Evolutionary conservation across 64 coral and sea anemone species (phyloP).

Genomic region (Acropora yongei): DNA sequence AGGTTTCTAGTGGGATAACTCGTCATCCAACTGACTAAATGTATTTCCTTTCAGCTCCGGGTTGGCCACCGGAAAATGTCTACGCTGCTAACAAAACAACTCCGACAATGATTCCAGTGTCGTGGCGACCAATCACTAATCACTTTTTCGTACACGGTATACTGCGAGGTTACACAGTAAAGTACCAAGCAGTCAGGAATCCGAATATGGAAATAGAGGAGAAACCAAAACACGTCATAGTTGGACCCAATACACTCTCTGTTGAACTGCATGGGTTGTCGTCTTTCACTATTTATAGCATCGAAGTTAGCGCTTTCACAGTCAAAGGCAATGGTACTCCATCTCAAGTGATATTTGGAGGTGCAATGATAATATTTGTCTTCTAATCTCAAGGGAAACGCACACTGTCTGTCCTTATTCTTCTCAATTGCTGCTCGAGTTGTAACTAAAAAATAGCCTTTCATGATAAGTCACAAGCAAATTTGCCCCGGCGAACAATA

Average conservation of each 20-base stretch:
- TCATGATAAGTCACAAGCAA: no score
- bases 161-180: slow-evolving; percentile 84
- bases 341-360: slow-evolving; percentile 64
- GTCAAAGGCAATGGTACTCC: slow-evolving; percentile 63
- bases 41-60: slow-evolving; percentile 67
- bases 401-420: not conserved
- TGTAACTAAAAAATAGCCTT: no score
- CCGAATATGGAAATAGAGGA: slow-evolving; percentile 57
- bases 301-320: slow-evolving; percentile 82
- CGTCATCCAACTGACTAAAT: not conserved
- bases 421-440: not conserved
- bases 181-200: slow-evolving; percentile 56
- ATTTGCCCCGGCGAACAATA: no score
- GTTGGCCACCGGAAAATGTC: slow-evolving; percentile 86
- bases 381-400: not conserved
- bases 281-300: slow-evolving; percentile 79
- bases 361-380: slow-evolving; percentile 19
- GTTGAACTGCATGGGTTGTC: slow-evolving; percentile 48
- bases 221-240: slow-evolving; percentile 11
- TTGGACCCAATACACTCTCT: slow-evolving; percentile 47
- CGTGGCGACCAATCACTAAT: slow-evolving; percentile 88
- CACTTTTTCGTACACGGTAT: slow-evolving; percentile 81
- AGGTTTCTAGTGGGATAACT: not conserved
- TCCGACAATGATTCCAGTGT: slow-evolving; percentile 74
- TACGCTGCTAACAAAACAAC: slow-evolving; percentile 68